Evolutionary conservation across 2,797 vertebrate species (phyloP), one percentile per base, ranked within the genome.

Genomic region (Dallia pectoralis): DNA sequence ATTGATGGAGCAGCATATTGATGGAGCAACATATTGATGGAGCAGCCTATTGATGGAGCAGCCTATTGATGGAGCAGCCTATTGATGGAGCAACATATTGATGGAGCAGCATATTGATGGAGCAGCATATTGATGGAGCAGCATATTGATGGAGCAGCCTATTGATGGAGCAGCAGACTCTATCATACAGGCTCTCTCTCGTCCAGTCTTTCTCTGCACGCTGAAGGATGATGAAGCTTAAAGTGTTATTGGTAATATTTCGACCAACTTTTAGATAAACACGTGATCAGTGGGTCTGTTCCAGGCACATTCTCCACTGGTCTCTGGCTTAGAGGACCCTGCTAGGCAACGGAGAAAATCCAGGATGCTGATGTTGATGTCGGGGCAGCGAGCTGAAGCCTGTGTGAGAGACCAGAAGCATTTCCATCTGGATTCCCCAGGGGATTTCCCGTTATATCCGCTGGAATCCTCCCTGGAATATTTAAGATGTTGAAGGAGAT

Each of bases 341-440:
- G 53, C 53, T 11, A 12, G 22, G 22, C 22, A 59, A 22, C 7
- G 2, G 53, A 25, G 53, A 7, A 56, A 9, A 25, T 18, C n/a
- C n/a, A 56, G 22, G 8, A 56, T 56, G n/a, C 53, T 56, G 53
- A 25, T 22, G n/a, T n/a, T 22, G 51, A 53, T 59, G 4, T 27
- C 53, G 3, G n/a, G 9, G n/a, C 7, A 56, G n/a, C n/a, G 2
- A 56, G 9, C 51, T 2, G n/a, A n/a, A 56, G 51, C 18, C 19
- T 22, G 51, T 56, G 2, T 56, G 53, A 56, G 2, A 56, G 51
- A 56, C 51, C 7, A 18, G 29, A 18, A 51, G 33, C 47, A 51
- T 25, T 29, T 51, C 72, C 56, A 70, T 73, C 44, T 53, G 67
- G 71, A 67, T 30, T 62, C 59, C 5, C 47, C 56, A 65, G 44